Conservation (phyloP, 92 coral and sea anemone genomes). For the Siderastrea siderea region DNA sequence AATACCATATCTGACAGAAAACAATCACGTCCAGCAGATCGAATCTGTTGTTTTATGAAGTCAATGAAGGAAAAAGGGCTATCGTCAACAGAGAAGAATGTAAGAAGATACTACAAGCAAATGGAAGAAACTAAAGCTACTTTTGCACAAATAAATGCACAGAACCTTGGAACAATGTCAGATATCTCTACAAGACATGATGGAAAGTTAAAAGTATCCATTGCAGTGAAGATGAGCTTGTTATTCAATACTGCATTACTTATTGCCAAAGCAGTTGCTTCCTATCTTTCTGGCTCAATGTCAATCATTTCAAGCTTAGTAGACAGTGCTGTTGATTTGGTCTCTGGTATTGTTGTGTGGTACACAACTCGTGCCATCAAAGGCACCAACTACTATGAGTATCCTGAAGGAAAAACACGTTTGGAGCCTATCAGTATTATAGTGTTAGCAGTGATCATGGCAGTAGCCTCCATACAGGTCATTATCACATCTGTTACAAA, state of each 20-base stretch:
- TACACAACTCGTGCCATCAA: conserved; percentile 86
- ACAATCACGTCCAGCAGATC: neutral
- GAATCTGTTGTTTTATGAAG: neutral
- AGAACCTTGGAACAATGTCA: conserved; percentile 22
- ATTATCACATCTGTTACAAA: conserved; percentile 81
- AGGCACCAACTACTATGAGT: conserved; percentile 89
- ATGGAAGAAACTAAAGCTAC: conserved; percentile 70
- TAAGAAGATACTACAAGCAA: conserved; percentile 86
- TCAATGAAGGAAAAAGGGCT: neutral
- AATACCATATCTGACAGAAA: conserved; percentile 66
- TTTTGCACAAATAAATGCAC: conserved; percentile 47
- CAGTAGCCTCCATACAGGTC: conserved; percentile 95
- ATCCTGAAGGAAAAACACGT: conserved; percentile 94
- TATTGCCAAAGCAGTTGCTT: conserved; percentile 86
- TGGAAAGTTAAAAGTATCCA: conserved; percentile 18
- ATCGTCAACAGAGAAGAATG: conserved; percentile 58
- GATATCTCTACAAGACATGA: conserved; percentile 3
- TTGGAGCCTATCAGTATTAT: conserved; percentile 92
- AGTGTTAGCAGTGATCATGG: conserved; percentile 93
- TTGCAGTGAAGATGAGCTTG: conserved; percentile 81
- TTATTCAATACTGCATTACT: conserved; percentile 79
- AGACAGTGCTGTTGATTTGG: conserved; percentile 94
- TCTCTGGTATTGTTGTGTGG: conserved; percentile 91
- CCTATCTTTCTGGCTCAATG: conserved; percentile 93
- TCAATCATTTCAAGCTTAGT: conserved; percentile 97